Conservation (phyloP, 2,888 invertebrate species). For the Hydraecia micacea region DNA sequence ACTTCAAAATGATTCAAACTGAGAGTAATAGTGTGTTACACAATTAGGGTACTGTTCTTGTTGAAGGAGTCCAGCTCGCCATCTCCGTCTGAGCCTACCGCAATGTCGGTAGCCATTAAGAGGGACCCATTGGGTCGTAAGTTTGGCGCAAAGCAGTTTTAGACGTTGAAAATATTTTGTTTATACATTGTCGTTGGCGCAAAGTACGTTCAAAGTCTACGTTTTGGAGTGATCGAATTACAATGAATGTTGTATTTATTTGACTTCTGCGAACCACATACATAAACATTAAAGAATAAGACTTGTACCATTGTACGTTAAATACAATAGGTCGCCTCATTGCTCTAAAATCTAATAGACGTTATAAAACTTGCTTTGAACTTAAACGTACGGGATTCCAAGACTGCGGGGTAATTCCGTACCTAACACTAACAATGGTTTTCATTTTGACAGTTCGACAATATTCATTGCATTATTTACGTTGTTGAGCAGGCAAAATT, state of each 20-base stretch:
- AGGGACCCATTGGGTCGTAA: background rate
- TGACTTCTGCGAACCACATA: constrained; percentile 59
- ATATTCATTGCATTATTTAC: too few relatives aligned
- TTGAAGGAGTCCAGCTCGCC: too few relatives aligned
- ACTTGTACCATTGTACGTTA: constrained; percentile 5
- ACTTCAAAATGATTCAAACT: too few relatives aligned
- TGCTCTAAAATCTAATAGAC: constrained; percentile 13
- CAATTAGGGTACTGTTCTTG: too few relatives aligned
- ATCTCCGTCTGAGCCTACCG: background rate
- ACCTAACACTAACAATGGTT: too few relatives aligned
- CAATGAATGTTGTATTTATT: constrained; percentile 60
- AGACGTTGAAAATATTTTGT: background rate
- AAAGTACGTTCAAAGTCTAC: constrained; percentile 26
- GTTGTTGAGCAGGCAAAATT: too few relatives aligned
- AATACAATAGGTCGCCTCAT: constrained; percentile 51
- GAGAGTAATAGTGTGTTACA: too few relatives aligned
- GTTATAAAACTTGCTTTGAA: constrained; percentile 30
- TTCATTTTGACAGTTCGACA: too few relatives aligned
- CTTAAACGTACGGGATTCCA: constrained; percentile 19
- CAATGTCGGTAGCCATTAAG: too few relatives aligned
- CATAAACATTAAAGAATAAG: constrained; percentile 54
- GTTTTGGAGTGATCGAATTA: constrained; percentile 48
- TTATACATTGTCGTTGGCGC: constrained; percentile 13
- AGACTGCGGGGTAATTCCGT: background rate
- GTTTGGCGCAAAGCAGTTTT: background rate